A percentile compares a stretch with the other conserved stretches of the same genome.
Evolutionary conservation across 2,797 vertebrate genomes (phyloP).

Genomic region (Ibycter americanus): DNA sequence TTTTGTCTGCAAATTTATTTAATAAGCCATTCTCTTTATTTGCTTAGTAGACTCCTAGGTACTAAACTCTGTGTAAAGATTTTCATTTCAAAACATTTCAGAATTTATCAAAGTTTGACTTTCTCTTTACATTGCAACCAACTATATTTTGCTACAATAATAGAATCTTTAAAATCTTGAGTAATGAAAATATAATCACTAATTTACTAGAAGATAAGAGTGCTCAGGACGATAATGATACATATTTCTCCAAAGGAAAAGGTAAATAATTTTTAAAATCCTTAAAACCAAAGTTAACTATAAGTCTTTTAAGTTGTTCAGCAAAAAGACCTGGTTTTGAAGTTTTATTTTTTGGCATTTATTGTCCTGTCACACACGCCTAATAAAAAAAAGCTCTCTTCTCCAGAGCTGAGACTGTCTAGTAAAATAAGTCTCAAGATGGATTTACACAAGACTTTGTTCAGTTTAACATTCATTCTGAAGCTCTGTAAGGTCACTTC

Average conservation of each 20-base stretch:
- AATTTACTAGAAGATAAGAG: neutral
- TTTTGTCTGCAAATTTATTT: neutral
- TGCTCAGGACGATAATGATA: neutral
- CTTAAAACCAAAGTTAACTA: neutral
- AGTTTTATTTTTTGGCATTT: neutral
- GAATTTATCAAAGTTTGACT: neutral
- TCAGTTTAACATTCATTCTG: neutral
- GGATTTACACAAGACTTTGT: neutral
- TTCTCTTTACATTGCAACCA: neutral
- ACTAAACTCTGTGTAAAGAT: neutral
- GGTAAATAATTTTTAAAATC: neutral
- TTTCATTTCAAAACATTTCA: neutral
- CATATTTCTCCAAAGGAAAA: neutral
- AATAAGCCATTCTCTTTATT: neutral
- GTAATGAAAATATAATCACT: neutral
- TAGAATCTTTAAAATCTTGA: neutral
- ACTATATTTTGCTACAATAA: neutral
- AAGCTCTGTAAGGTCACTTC: neutral
- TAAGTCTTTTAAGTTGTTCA: neutral
- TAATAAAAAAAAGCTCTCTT: neutral
- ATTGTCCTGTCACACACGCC: neutral
- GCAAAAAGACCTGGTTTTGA: neutral
- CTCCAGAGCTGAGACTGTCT: neutral
- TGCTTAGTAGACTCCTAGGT: neutral
- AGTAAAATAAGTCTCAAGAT: neutral